Evolutionary conservation across 23 tunicate genomes (phyloP).

Genomic region (Trididemnum miniatum): DNA sequence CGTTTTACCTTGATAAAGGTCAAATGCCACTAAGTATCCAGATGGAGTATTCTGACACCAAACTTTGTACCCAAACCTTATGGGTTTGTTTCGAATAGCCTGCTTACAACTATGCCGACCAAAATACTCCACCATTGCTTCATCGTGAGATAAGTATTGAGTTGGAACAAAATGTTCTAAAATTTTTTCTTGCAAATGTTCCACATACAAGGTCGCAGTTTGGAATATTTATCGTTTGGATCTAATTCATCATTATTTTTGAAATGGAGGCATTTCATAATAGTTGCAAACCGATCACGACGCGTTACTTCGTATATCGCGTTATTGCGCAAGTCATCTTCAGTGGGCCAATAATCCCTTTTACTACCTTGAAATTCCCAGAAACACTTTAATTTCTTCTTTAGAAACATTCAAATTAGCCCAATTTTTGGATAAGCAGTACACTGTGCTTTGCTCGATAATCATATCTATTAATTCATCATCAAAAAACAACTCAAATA

Average conservation of each 20-base stretch:
- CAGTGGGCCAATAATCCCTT: neutral
- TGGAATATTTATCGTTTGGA: neutral
- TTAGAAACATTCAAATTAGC: neutral
- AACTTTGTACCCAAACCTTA: too few relatives aligned
- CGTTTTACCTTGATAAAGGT: neutral
- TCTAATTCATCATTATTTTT: neutral
- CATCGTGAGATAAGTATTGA: neutral
- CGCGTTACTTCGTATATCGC: neutral
- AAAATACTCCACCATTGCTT: neutral
- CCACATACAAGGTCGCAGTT: neutral
- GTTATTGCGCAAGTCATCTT: neutral
- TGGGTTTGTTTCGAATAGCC: too few relatives aligned
- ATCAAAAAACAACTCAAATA: neutral
- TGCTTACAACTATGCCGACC: too few relatives aligned
- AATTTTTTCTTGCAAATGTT: neutral
- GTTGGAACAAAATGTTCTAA: neutral
- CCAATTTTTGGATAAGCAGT: neutral
- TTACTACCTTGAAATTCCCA: neutral
- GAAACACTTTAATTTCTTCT: neutral
- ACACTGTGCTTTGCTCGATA: neutral
- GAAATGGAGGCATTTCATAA: constrained; percentile 7
- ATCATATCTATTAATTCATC: neutral
- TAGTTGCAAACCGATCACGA: neutral
- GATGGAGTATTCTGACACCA: too few relatives aligned
- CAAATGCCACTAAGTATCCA: neutral